Evolutionary conservation across 2,888 invertebrate genomes (phyloP), one percentile per base, ranked within the genome.

Genomic region (Melieria picta): DNA sequence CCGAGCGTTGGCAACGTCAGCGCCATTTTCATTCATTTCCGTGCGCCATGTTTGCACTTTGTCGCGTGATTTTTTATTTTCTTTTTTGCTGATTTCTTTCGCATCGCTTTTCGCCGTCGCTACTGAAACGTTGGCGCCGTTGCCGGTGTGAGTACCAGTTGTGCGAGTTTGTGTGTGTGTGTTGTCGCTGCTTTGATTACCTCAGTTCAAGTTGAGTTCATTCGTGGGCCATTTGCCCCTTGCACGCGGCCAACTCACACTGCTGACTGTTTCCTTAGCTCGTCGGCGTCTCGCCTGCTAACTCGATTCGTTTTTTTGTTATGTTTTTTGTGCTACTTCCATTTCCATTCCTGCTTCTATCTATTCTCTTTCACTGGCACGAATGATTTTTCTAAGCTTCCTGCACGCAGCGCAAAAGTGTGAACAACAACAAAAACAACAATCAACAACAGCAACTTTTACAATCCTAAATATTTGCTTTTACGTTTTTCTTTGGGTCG

Each of bases 141-240:
- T 30, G 30, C 30, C 30, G 30, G 30, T 30, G 30, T 30, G 30
- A 30, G 30, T 30, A 3, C 30, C 3, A 16, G 16, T 30, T 30
- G 30, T 30, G 30, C 30, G 30, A n/a, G n/a, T 30, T 30, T 30
- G 30, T 30, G 30, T 30, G 30, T 58, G n/a, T 58, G n/a, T 58
- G 30, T 45, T 69, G 64, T 68, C 72, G 16, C 47, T 46, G 48
- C 71, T 52, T 61, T 71, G 73, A 73, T 71, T 71, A 71, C 72
- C 72, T 75, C 56, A 65, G 70, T 72, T 75, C 73, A 75, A 74
- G 75, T 75, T 74, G 70, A 72, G 72, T 9, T 52, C 52, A 52
- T 13, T 11, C 52, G n/a, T 52, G 52, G 11, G 52, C 9, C 6
- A 52, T 9, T 13, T 52, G 11, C 52, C 9, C 52, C 52, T 9